Evolutionary conservation across 2,113 vertebrate species (phyloP).

Genomic region (Nesogale talazaci): DNA sequence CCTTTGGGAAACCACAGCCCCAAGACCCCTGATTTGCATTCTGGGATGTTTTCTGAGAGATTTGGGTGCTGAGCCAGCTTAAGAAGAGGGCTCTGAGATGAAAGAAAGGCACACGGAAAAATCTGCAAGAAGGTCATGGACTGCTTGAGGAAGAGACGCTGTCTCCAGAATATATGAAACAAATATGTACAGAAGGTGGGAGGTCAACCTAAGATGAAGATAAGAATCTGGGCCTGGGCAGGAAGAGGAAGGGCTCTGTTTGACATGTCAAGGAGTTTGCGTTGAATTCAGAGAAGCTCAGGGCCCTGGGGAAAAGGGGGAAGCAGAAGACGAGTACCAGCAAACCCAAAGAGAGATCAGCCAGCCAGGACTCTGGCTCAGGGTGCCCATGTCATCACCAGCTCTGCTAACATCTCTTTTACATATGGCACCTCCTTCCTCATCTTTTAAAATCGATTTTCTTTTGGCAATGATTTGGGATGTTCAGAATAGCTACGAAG

Average conservation of each 20-base stretch:
- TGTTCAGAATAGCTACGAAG: neutral
- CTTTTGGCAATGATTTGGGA: neutral
- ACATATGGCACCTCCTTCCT: neutral
- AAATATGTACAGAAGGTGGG: neutral
- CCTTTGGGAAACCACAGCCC: neutral
- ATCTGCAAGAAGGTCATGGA: neutral
- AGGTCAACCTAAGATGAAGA: neutral
- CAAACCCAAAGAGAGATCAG: too few species aligned
- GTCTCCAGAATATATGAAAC: neutral
- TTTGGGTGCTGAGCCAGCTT: slow-evolving; percentile 14
- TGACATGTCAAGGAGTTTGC: neutral
- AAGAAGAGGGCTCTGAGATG: neutral
- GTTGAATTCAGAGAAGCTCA: neutral
- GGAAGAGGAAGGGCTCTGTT: neutral
- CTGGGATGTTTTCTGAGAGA: neutral
- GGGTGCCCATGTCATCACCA: neutral
- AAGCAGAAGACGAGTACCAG: neutral
- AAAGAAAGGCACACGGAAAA: neutral
- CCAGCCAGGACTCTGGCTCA: neutral
- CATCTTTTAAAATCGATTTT: neutral
- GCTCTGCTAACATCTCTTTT: neutral
- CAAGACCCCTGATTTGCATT: neutral
- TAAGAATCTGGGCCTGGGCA: neutral
- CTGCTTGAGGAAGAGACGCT: neutral
- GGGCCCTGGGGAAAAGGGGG: neutral